Evolutionary conservation across 2,113 vertebrate genomes (phyloP).

Genomic region (Dermatemys mawii): DNA sequence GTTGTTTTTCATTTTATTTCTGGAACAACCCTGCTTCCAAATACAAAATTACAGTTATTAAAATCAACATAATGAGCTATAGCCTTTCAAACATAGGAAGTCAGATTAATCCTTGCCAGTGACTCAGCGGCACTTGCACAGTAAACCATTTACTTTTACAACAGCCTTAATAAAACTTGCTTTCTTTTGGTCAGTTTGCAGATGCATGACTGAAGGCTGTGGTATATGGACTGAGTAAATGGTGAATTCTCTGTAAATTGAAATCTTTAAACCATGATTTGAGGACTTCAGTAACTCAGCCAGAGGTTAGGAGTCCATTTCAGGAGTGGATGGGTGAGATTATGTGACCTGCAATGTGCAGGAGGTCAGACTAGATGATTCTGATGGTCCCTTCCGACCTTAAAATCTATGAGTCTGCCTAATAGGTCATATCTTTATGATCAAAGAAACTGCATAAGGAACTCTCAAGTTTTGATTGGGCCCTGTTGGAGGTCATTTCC

Average conservation of each 20-base stretch:
- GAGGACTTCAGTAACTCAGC: too few relatives aligned
- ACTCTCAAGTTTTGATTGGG: not conserved
- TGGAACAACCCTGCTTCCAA: not conserved
- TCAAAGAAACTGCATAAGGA: not conserved
- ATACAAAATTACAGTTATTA: slow-evolving; percentile 5
- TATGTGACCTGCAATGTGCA: too few relatives aligned
- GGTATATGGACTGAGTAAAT: not conserved
- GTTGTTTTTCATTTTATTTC: slow-evolving; percentile 36
- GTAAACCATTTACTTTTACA: not conserved
- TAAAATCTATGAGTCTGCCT: not conserved
- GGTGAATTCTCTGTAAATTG: too few relatives aligned
- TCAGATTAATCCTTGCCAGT: not conserved
- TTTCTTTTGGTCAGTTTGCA: not conserved
- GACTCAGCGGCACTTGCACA: not conserved
- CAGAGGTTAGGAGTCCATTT: too few relatives aligned
- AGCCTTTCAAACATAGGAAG: not conserved
- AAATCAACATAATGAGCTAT: not conserved
- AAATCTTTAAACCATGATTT: too few relatives aligned
- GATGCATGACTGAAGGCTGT: not conserved
- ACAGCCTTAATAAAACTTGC: not conserved
- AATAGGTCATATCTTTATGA: not conserved
- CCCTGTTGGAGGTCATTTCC: not conserved
- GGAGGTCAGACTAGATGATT: too few relatives aligned
- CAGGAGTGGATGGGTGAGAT: too few relatives aligned
- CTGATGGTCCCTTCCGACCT: too few relatives aligned